Base-by-base conservation (phyloP, 2,888 invertebrate genomes). In the Drosophila recens region DNA sequence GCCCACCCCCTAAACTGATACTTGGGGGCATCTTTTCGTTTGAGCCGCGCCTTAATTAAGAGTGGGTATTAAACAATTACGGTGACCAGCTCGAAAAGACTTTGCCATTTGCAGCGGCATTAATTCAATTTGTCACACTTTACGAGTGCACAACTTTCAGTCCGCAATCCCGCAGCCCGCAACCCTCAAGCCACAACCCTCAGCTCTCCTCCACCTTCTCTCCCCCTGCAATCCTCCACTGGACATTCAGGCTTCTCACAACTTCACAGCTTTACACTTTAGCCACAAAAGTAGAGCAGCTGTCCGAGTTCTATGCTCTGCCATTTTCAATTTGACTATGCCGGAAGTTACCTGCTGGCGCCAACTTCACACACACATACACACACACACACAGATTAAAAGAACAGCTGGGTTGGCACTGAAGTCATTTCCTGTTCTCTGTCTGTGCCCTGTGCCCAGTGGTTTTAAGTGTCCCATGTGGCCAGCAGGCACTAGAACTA, bases 331-430 rank as follows among this genome's bases (percentile, higher is more conserved):
- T 89, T 86, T 87, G 89, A 86, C 85, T 82, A 73, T 70, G 87
- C 79, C 89, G 89, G 89, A 89, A 89, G 89, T 89, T 90, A 90
- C 90, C 90, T 90, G 90, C 90, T 90, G 90, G 86, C 79, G 87
- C 79, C 85, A 81, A 68, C 48, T 68, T 58, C 74, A 70, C 65
- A 59, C 62, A 48, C 56, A 69, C 52, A 64, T 46, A 54, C 38
- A 62, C 8, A 48, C 42, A 40, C 20, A 53, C n/a, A 52, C 0
- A 15, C 17, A 66, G 27, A 27, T 23, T 23, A 5, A 27, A 17
- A 20, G 13, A 56, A 54, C 70, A 68, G 80, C 72, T 75, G 66
- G 59, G 70, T 34, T 57, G 85, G 81, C 85, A 77, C 85, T 87
- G 85, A 86, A 84, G 85, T 86, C 85, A 86, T 86, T 86, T 86